A percentile compares a stretch with the other conserved stretches of the same genome.
These are phyloP conservation scores for Pipistrellus kuhlii DNA, from an alignment of 2,797 vertebrate genomes.

Conservation along the genomic window DNA sequence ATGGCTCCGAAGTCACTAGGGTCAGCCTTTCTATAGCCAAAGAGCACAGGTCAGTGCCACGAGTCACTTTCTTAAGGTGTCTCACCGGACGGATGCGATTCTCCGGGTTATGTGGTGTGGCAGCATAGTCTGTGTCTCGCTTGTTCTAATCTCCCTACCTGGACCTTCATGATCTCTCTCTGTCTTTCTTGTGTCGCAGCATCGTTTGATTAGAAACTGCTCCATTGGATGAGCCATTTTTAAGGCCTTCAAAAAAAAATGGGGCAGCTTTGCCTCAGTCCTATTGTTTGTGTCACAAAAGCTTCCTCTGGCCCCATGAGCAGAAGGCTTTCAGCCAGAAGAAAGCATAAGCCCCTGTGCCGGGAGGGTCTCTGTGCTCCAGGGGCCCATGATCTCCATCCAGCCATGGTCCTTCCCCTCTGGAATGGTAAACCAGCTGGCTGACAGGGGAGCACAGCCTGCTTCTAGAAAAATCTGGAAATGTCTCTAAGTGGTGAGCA, in stretches of 20 bases:
- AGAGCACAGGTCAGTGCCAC: neutral
- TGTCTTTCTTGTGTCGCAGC: neutral
- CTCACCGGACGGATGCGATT: neutral
- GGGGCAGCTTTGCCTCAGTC: slow-evolving; percentile 33
- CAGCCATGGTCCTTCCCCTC: neutral
- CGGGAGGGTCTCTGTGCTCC: neutral
- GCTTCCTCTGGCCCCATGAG: neutral
- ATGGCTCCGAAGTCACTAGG: neutral
- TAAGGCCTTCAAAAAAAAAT: slow-evolving; percentile 54
- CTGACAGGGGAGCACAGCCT: neutral
- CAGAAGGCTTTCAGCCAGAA: slow-evolving; percentile 25
- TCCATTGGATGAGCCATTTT: slow-evolving; percentile 33
- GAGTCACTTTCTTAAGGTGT: neutral
- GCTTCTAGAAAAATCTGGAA: slow-evolving; percentile 35
- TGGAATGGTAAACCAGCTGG: slow-evolving; percentile 14
- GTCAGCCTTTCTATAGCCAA: neutral
- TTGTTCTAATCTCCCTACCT: neutral
- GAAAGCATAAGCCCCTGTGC: neutral
- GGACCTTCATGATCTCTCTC: neutral
- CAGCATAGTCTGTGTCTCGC: neutral
- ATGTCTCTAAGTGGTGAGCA: neutral
- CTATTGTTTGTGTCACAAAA: slow-evolving; percentile 44
- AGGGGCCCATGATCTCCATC: neutral
- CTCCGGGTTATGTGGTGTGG: neutral
- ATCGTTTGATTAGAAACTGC: slow-evolving; percentile 23